Evolutionary conservation across 2,113 vertebrate species (phyloP), one percentile per base, ranked within the genome.

Genomic region (Ctenomys sociabilis): DNA sequence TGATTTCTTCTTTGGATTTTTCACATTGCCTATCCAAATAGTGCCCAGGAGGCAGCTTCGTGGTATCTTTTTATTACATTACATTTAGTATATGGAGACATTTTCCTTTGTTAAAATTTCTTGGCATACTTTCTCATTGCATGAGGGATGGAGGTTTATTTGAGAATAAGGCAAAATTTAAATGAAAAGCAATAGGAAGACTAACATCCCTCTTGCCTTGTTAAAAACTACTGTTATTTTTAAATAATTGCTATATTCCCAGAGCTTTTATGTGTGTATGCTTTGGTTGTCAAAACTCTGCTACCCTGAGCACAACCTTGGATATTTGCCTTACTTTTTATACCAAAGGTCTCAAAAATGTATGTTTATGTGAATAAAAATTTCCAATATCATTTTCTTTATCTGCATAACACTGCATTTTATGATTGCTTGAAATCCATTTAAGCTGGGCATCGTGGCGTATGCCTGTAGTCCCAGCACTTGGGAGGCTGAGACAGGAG

Each of bases 31-130:
- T 14, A 24, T 75, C 30, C 10, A 1, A 16, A 4, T 1, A 4
- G 21, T 0, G 19, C 16, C 49, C 35, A 16, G 35, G 0, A 10
- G n/a, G 9, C 4, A 21, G n/a, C 3, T 40, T 9, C 7, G 10
- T 21, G 52, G 12, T 11, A 52, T 40, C 57, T 83, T 82, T 35
- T 86, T 43, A 22, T 85, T 4, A 28, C n/a, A 59, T 43, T 43
- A 10, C 35, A 4, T 49, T 75, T 43, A 54, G 21, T 22, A 35
- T 45, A 78, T 0, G 21, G 22, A 70, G n/a, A 5, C 1, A 8
- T 37, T 84, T 64, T 32, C n/a, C 8, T 75, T 73, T 85, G 45
- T 87, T 88, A 85, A 85, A n/a, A 11, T 77, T 77, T 32, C 49
- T 64, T 43, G 37, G 10, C n/a, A 93, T 72, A 35, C 24, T 95